A percentile compares a stretch with the other conserved stretches of the same genome.
phyloP scores from a whole-genome alignment of 2,888 invertebrate genomes.

The Rhyacophila evoluta region DNA sequence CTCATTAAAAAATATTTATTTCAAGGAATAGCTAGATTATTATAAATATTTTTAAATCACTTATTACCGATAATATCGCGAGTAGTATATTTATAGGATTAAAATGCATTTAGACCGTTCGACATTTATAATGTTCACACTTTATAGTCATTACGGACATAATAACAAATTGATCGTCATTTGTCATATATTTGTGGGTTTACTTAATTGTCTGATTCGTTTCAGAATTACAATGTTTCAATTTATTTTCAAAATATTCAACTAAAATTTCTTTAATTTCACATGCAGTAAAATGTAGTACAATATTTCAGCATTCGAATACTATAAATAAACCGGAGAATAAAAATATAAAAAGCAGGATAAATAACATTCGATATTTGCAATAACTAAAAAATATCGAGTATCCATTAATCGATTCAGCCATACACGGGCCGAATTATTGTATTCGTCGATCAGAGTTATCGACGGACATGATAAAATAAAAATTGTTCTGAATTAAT shows the following conservation, averaged over 20 bases:
- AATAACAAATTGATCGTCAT: background rate
- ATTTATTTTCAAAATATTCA: background rate
- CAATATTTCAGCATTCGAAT: background rate
- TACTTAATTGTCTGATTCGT: too few species aligned
- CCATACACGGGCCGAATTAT: background rate
- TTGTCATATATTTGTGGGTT: background rate
- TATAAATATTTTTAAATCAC: conserved; percentile 35
- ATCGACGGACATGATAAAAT: background rate
- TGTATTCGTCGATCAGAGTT: background rate
- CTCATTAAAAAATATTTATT: conserved; percentile 33
- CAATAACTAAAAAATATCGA: conserved; percentile 22
- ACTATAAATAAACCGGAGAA: background rate
- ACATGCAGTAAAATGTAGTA: background rate
- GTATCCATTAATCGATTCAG: background rate
- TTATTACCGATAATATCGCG: conserved; percentile 28
- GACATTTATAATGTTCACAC: background rate
- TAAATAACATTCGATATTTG: background rate
- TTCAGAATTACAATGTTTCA: background rate
- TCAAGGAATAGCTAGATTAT: conserved; percentile 27
- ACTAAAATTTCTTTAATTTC: background rate
- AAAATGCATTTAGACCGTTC: conserved; percentile 26
- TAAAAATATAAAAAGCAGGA: conserved; percentile 17
- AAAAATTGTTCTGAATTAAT: conserved; percentile 1
- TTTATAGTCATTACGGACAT: conserved; percentile 4
- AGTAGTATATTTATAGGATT: conserved; percentile 23